A percentile compares a stretch with the other conserved stretches of the same genome.
Conservation (phyloP, 2,797 vertebrate genomes). For the Coendou prehensilis region DNA sequence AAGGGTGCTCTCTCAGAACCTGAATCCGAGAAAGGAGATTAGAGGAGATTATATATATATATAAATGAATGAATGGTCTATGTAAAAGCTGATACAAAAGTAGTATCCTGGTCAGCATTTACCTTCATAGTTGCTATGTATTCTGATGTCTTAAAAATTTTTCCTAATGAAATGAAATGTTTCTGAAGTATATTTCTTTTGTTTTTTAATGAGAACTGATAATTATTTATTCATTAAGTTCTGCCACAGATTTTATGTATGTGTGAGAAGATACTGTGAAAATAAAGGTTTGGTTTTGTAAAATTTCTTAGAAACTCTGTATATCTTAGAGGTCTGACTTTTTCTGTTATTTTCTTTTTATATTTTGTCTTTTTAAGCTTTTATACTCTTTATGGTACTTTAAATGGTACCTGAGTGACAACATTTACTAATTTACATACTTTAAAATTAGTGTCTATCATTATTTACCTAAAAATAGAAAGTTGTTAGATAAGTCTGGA, state of each 20-base stretch:
- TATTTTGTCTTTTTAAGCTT: not conserved
- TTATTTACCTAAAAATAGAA: not conserved
- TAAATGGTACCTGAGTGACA: not conserved
- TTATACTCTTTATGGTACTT: not conserved
- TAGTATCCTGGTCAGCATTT: not conserved
- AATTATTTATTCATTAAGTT: not conserved
- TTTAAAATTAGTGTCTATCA: not conserved
- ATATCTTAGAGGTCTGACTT: constrained; percentile 12
- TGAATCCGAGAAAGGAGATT: too few species aligned
- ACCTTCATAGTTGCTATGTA: not conserved
- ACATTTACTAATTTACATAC: not conserved
- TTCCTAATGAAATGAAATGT: not conserved
- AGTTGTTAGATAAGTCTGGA: constrained; percentile 10
- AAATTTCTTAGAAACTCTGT: not conserved
- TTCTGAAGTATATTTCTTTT: not conserved
- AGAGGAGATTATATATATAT: too few species aligned
- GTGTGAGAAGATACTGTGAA: not conserved
- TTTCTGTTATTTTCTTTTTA: not conserved
- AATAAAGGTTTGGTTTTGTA: not conserved
- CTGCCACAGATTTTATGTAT: not conserved
- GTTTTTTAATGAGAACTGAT: not conserved
- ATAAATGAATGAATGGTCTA: too few species aligned
- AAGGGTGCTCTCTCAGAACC: too few species aligned
- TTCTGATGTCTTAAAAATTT: not conserved
- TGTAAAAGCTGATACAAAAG: not conserved